These are phyloP conservation scores for Nephrotoma guestfalica DNA, from an alignment of 2,888 invertebrate genomes.

Conservation along the genomic window DNA sequence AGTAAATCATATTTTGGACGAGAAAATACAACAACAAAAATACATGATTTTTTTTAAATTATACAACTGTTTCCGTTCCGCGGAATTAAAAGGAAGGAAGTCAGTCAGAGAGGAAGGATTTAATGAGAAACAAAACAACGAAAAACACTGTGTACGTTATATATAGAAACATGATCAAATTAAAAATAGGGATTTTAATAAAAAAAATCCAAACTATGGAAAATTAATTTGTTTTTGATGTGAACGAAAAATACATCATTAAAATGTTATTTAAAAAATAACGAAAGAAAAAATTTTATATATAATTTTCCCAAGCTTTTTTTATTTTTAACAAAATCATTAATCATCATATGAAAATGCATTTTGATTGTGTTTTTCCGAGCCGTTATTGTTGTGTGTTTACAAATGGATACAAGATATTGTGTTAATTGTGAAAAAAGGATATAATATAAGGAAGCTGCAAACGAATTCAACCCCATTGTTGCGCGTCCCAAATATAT, in stretches of 20 bases:
- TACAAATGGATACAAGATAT: not conserved
- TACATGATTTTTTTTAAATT: not conserved
- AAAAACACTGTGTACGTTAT: not conserved
- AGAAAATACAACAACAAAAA: not conserved
- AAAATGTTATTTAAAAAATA: not conserved
- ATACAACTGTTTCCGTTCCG: constrained; percentile 5
- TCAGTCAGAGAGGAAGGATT: constrained; percentile 4
- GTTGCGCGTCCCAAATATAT: not conserved
- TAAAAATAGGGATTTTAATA: constrained; percentile 3
- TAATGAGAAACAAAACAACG: constrained; percentile 4
- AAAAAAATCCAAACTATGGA: not conserved
- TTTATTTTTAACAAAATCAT: not conserved
- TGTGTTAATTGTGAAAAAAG: not conserved
- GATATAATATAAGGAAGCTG: not conserved
- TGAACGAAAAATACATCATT: constrained; percentile 3
- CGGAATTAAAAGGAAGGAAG: constrained; percentile 4
- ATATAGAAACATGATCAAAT: constrained; percentile 1
- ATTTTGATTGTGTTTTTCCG: not conserved
- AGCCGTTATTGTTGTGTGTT: not conserved
- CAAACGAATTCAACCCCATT: not conserved
- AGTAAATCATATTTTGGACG: not conserved
- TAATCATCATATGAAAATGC: constrained; percentile 2
- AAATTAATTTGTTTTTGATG: constrained; percentile 3
- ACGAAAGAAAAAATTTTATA: not conserved
- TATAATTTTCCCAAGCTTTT: not conserved